Evolutionary conservation across 2,888 invertebrate species (phyloP).

Genomic region (Quadroppia sp.): DNA sequence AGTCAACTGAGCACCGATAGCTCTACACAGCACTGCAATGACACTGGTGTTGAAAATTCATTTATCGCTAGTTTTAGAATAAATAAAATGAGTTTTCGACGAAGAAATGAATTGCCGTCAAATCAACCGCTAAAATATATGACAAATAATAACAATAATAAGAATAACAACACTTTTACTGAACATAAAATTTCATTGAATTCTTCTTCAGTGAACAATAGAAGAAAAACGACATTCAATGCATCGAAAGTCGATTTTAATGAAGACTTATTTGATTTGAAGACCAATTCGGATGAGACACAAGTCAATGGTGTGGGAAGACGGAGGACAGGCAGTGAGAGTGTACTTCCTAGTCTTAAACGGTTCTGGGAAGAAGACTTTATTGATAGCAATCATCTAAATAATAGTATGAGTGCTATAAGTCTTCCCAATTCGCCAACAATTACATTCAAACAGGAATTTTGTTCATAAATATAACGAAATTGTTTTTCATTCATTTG

Average conservation of each 20-base stretch:
- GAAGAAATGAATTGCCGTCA: not conserved
- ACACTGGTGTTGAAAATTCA: not conserved
- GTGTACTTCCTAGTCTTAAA: not conserved
- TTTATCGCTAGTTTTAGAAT: not conserved
- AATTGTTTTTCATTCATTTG: too few species aligned
- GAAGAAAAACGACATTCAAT: too few species aligned
- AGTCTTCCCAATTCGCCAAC: slow-evolving; percentile 13
- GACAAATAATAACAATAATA: not conserved
- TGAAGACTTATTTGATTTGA: not conserved
- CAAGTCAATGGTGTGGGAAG: not conserved
- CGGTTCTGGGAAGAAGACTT: slow-evolving; percentile 25
- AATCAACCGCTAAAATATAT: not conserved
- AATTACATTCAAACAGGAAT: too few species aligned
- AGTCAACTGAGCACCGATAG: slow-evolving; percentile 34
- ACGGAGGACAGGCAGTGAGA: slow-evolving; percentile 16
- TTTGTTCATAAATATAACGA: too few species aligned
- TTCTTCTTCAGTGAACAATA: too few species aligned
- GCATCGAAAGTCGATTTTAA: not conserved
- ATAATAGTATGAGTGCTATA: not conserved
- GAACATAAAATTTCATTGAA: too few species aligned
- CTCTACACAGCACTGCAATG: slow-evolving; percentile 1
- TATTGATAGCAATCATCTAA: not conserved
- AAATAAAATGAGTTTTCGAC: not conserved
- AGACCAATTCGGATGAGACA: not conserved
- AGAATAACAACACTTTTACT: not conserved